Evolutionary conservation across 2,113 vertebrate genomes (phyloP), one percentile per base, ranked within the genome.

Genomic region (Petroica traversi): DNA sequence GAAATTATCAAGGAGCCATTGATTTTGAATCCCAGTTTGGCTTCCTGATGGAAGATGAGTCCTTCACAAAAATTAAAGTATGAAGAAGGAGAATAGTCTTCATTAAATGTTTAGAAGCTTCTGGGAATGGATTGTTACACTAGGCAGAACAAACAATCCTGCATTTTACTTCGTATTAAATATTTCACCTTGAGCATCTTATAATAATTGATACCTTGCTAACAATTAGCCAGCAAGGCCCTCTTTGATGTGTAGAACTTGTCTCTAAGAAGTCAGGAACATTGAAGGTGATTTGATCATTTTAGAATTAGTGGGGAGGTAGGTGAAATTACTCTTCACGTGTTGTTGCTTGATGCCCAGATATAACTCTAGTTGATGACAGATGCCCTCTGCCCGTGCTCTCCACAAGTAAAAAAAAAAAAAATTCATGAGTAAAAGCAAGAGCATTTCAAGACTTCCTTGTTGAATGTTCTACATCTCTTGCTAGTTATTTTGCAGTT

Each of bases 151-250:
- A 8, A 87, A 51, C 12, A 38, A 40, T 55, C 29, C 22, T 89
- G 31, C 3, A 43, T 74, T 83, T 93, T 68, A 54, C 13, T 76
- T 87, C 34, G 9, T 61, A 45, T 79, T 54, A 34, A 91, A 54
- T 68, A 61, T 66, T 94, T 84, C 22, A 46, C 33, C 75, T 79
- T 66, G 49, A 88, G 73, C 17, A 45, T 68, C 36, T 87, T 71
- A 72, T 48, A 85, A 57, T 41, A 59, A 61, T n/a, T 73, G 29
- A 18, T 61, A 68, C 41, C 38, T 88, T 71, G 22, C 24, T 40
- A 67, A 69, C 28, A 43, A 43, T 77, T 83, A 66, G 19, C 45
- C 68, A 84, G 51, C 22, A 78, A 89, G 29, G 19, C 64, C 18
- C 18, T 40, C 36, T 81, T 61, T 66, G n/a, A 19, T 12, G 49